Base-by-base conservation (phyloP, 2,113 vertebrate genomes). In the Pseudonaja textilis region DNA sequence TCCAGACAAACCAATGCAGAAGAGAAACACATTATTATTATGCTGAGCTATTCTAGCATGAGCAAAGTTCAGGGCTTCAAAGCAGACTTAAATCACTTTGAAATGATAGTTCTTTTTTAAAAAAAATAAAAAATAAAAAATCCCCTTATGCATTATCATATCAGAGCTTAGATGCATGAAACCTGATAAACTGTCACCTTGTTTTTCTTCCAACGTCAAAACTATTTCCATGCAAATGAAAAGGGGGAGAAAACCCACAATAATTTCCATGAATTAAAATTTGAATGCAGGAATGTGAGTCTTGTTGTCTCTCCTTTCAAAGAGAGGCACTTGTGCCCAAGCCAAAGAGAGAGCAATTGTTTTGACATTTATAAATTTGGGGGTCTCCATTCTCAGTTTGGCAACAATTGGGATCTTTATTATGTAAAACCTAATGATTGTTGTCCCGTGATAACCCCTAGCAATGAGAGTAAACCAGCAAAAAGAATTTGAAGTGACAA, bases 51-150 rank as follows among this genome's bases (percentile, higher is more conserved):
- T 34, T 55, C 59, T 54, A 26, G 39, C 88, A 14, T 45, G n/a
- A 39, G 45, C n/a, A 39, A 92, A 64, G 85, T 92, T 92, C 59
- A 88, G 25, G 86, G 23, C 61, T 92, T 92, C 29, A 55, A 39
- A 88, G 45, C 85, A 92, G 87, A 55, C n/a, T 88, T 64, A 55
- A 88, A 55, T 81, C 57, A 74, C 47, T 69, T 92, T 89, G 29
- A 89, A 55, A 92, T 69, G 59, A 56, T 55, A 42, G 39, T 55
- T 64, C 54, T 26, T 23, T 23, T 25, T 88, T 26, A 1, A 5
- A 89, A 81, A 81, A 34, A 81, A 81, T 20, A 81, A 39, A 39
- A 39, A 85, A 56, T 91, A 26, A 56, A 42, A 85, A 90, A 90
- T 34, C 26, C 45, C 7, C 5, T n/a, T 61, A 25, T 9, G 55